These are phyloP conservation scores for Danaus plexippus DNA, from an alignment of 1,140 invertebrate genomes.

Conservation along the genomic window DNA sequence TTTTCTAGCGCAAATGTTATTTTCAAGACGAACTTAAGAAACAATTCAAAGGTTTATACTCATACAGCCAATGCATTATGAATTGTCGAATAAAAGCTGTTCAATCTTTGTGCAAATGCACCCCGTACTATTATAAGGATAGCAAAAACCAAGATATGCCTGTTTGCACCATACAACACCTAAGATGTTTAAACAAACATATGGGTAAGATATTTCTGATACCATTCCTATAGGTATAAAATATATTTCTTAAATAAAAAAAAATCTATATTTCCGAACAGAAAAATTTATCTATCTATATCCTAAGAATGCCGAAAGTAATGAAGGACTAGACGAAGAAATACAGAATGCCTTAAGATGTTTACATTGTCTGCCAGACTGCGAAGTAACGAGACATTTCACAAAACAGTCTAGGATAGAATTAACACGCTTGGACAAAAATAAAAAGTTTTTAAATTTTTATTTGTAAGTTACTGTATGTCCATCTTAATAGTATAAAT, in stretches of 20 bases:
- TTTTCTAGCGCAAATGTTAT: constrained; percentile 70
- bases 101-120: constrained; percentile 68
- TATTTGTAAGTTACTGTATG: constrained; percentile 15
- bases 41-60: constrained; percentile 59
- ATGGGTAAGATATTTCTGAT: constrained; percentile 36
- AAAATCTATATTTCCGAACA: constrained; percentile 19
- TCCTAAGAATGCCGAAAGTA: constrained; percentile 25
- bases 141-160: constrained; percentile 2
- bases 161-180: constrained; percentile 55
- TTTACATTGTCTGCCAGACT: constrained; percentile 56
- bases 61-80: constrained; percentile 74
- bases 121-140: constrained; percentile 56
- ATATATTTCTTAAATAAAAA: neutral
- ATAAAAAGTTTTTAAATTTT: constrained; percentile 13
- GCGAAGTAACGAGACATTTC: constrained; percentile 49
- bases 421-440: neutral
- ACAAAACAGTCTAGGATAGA: constrained; percentile 28
- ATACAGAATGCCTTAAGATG: constrained; percentile 49
- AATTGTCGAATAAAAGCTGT: constrained; percentile 71
- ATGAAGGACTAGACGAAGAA: constrained; percentile 45
- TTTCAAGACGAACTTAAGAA: constrained; percentile 64
- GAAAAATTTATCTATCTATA: constrained; percentile 49
- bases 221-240: no score
- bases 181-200: constrained; percentile 68
- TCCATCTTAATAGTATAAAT: no score